These are phyloP conservation scores for Acanthosepion esculentum DNA, from an alignment of 2,888 invertebrate species.

Conservation along the genomic window DNA sequence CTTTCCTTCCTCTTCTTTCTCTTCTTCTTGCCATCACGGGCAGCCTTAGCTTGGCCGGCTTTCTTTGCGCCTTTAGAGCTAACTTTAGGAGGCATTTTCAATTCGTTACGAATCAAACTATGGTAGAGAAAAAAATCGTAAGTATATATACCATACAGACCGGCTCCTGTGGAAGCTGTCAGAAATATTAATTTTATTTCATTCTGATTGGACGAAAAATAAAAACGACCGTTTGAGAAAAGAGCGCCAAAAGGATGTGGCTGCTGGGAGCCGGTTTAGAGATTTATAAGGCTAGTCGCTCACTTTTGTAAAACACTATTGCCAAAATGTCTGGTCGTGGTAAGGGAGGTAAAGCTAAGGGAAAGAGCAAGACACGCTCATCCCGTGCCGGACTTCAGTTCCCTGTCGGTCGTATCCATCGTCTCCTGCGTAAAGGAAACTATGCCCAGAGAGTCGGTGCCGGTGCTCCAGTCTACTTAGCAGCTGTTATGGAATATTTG, in stretches of 20 bases:
- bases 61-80: conserved; percentile 61
- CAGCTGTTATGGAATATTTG: conserved; percentile 76
- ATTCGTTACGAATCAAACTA: too few relatives aligned
- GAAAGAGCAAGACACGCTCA: conserved; percentile 74
- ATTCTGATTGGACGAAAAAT: too few relatives aligned
- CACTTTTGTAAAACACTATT: too few relatives aligned
- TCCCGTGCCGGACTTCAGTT: conserved; percentile 75
- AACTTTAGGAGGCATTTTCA: neutral
- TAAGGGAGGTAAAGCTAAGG: conserved; percentile 75
- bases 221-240: too few relatives aligned
- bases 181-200: too few relatives aligned
- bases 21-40: conserved; percentile 64
- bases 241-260: too few relatives aligned
- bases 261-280: too few relatives aligned
- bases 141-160: too few relatives aligned
- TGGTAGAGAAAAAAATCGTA: too few relatives aligned
- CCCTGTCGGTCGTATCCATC: conserved; percentile 75
- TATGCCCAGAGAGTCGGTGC: conserved; percentile 75
- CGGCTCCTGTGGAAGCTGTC: too few relatives aligned
- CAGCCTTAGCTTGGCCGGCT: conserved; percentile 60
- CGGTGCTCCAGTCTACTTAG: conserved; percentile 75
- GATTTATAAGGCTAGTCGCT: too few relatives aligned
- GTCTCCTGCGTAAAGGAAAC: conserved; percentile 75
- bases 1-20: conserved; percentile 63
- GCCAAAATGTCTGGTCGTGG: conserved; percentile 74